phyloP scores from a whole-genome alignment of 2,888 invertebrate genomes.

The Drosophila subsilvestris region DNA sequence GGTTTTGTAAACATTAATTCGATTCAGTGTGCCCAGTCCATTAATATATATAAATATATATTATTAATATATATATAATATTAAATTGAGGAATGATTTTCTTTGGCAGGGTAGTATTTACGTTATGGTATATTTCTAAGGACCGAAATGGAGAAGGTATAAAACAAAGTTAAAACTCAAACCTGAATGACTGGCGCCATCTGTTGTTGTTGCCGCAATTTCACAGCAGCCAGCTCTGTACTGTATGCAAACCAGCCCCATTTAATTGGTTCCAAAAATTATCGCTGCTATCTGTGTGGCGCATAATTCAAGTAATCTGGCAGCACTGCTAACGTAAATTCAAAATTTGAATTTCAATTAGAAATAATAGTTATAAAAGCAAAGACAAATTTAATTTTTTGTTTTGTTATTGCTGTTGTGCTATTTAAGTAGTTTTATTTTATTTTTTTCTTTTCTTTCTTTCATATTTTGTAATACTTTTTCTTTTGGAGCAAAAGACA shows the following conservation, averaged over 20 bases:
- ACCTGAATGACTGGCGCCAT: no score
- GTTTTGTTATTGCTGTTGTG: slow-evolving; percentile 54
- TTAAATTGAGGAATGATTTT: no score
- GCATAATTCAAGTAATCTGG: not conserved
- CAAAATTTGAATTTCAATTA: not conserved
- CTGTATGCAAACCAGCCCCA: not conserved
- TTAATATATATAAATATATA: no score
- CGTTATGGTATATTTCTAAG: no score
- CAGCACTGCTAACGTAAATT: not conserved
- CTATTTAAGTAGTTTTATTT: slow-evolving; percentile 49
- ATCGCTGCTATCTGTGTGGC: no score
- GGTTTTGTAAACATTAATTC: no score
- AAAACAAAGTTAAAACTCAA: no score
- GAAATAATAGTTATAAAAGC: not conserved
- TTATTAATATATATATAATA: no score
- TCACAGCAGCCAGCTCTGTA: not conserved
- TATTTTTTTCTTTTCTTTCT: slow-evolving; percentile 32
- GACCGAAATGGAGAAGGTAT: no score
- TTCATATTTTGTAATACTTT: slow-evolving; percentile 47
- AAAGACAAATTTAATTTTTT: slow-evolving; percentile 5
- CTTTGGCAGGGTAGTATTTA: no score
- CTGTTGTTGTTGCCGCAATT: no score
- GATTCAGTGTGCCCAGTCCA: no score
- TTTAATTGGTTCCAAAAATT: not conserved
- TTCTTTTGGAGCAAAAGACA: slow-evolving; percentile 60